These are phyloP conservation scores for Anas capensis DNA, from an alignment of 2,797 vertebrate species.

Conservation along the genomic window DNA sequence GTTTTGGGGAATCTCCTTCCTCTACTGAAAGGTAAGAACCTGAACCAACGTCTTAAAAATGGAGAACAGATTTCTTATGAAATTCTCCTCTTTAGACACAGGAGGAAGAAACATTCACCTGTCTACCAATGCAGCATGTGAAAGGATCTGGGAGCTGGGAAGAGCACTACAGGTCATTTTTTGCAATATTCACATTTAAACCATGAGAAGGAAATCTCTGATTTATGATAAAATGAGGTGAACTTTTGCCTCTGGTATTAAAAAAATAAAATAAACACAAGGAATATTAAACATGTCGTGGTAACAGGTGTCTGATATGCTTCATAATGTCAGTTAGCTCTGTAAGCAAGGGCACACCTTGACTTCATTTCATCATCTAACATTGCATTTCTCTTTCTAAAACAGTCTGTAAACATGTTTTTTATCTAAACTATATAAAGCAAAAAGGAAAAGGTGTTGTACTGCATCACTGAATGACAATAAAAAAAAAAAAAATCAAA, in stretches of 20 bases:
- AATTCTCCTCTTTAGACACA: neutral
- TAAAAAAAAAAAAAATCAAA: neutral
- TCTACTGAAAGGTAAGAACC: constrained; percentile 4
- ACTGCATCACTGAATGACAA: neutral
- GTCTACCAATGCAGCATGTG: neutral
- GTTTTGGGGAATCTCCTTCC: neutral
- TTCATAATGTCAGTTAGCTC: neutral
- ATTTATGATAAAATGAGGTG: neutral
- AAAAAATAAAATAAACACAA: neutral
- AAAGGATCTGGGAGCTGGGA: neutral
- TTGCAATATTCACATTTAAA: neutral
- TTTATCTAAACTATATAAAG: neutral
- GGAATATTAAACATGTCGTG: neutral
- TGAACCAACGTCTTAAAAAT: neutral
- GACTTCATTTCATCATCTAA: neutral
- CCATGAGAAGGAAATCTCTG: neutral
- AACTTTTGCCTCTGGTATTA: neutral
- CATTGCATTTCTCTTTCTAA: neutral
- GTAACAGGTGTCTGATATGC: neutral
- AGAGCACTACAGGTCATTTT: neutral
- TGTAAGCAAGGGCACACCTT: neutral
- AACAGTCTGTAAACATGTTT: neutral
- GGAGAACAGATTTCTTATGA: neutral
- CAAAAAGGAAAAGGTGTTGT: neutral
- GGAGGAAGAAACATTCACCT: neutral